Conservation (phyloP, 2,113 vertebrate species). For the Pan paniscus region DNA sequence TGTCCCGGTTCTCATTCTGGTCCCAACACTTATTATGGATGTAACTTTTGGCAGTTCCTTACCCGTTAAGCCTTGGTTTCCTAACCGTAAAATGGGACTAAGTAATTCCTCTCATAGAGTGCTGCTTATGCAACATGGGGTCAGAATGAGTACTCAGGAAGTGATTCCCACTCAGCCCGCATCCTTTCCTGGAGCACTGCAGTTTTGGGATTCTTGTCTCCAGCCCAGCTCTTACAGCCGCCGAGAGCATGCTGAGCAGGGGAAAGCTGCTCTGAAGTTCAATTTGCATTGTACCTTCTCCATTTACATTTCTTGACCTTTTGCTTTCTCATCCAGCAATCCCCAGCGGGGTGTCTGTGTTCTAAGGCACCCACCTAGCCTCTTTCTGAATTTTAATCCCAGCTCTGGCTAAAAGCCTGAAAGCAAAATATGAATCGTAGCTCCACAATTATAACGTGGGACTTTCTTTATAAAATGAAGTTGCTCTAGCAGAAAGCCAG, state of each 20-base stretch:
- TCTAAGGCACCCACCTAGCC: not conserved
- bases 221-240: too few relatives aligned
- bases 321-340: not conserved
- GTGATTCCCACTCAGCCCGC: not conserved
- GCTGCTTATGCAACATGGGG: not conserved
- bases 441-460: not conserved
- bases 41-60: not conserved
- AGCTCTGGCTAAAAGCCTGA: not conserved
- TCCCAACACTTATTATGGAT: not conserved
- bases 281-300: not conserved
- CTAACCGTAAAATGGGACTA: not conserved
- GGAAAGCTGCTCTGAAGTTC: not conserved
- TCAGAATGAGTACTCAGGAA: not conserved
- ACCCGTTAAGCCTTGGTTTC: not conserved
- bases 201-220: not conserved
- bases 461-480: not conserved
- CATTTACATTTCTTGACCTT: conserved; percentile 52
- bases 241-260: too few relatives aligned
- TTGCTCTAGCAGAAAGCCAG: not conserved
- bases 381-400: not conserved
- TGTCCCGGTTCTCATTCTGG: not conserved
- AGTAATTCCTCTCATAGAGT: not conserved
- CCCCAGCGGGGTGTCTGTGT: not conserved
- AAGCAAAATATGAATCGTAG: not conserved
- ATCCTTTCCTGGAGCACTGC: not conserved